Evolutionary conservation across 2,888 invertebrate species (phyloP).

Genomic region (Pyralis farinalis): DNA sequence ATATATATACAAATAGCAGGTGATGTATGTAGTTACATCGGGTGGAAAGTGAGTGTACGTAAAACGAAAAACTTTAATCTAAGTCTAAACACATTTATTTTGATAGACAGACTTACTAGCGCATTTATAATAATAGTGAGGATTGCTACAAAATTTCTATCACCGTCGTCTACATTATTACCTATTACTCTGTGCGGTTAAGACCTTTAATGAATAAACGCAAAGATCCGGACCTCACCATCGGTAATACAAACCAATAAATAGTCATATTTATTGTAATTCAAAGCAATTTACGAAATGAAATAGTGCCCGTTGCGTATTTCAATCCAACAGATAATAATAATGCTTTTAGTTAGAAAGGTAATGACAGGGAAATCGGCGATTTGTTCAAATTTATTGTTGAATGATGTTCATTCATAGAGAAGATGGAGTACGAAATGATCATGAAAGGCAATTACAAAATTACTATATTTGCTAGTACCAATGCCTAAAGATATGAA

Average conservation of each 20-base stretch:
- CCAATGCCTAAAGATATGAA: not conserved
- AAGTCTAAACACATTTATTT: too few species aligned
- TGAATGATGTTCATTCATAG: not conserved
- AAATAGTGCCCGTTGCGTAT: not conserved
- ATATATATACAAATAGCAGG: too few species aligned
- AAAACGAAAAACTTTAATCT: too few species aligned
- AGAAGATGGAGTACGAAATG: too few species aligned
- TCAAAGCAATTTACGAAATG: not conserved
- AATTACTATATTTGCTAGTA: not conserved
- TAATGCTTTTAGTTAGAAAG: not conserved
- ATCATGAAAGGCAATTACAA: not conserved
- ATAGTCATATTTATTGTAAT: not conserved
- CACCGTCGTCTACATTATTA: too few species aligned
- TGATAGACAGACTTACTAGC: too few species aligned
- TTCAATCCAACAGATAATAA: not conserved
- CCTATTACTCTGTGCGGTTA: too few species aligned
- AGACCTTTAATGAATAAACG: not conserved
- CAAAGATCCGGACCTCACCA: not conserved
- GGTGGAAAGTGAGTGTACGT: too few species aligned
- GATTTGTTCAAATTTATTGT: not conserved
- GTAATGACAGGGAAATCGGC: conserved; percentile 1
- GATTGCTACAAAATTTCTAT: too few species aligned
- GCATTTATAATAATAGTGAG: too few species aligned
- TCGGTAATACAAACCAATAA: not conserved
- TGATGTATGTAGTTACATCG: too few species aligned